Percentiles rank a stretch among this genome's conserved stretches.
These are phyloP conservation scores for Oreortyx pictus DNA, from an alignment of 2,797 vertebrate species.

Conservation along the genomic window DNA sequence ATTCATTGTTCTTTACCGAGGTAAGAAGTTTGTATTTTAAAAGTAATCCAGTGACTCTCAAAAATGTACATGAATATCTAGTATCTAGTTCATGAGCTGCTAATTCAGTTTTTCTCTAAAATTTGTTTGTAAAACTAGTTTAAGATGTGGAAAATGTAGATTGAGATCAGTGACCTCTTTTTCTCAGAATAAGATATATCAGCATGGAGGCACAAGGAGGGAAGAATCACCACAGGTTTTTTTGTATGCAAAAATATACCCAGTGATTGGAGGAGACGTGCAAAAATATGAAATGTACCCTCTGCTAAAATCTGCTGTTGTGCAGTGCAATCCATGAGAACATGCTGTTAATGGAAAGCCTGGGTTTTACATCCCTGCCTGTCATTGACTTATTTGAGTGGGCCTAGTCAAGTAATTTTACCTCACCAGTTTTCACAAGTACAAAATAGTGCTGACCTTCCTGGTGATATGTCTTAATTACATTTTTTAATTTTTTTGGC, in stretches of 20 bases:
- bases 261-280: background rate
- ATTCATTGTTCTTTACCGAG: background rate
- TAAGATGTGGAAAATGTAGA: no score
- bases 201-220: background rate
- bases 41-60: background rate
- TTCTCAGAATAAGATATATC: background rate
- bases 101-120: no score
- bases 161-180: background rate
- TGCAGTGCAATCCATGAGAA: background rate
- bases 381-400: background rate
- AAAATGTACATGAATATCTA: background rate
- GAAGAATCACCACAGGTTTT: background rate
- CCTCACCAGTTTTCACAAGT: background rate
- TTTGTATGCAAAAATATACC: background rate
- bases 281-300: background rate
- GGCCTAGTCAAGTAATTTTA: background rate
- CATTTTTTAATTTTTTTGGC: constrained; percentile 12
- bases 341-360: background rate
- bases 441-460: constrained; percentile 27
- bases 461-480: background rate
- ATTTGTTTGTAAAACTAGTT: no score
- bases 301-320: background rate
- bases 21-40: background rate
- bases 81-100: background rate
- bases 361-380: background rate